Evolutionary conservation across 2,797 vertebrate genomes (phyloP), one percentile per base, ranked within the genome.

Genomic region (Tarsius wallacei): DNA sequence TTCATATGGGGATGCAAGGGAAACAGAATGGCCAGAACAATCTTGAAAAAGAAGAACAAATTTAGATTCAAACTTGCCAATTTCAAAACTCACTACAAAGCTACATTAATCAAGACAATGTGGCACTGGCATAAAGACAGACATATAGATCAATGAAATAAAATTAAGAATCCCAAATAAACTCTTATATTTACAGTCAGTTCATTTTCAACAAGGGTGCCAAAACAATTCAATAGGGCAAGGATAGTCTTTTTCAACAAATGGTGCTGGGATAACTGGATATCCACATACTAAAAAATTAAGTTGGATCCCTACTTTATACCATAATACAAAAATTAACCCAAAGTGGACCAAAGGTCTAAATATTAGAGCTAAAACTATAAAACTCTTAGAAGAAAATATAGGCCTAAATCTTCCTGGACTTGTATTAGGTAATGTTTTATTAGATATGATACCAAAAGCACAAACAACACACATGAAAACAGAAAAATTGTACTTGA

Each of bases 1-100:
- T 63, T 76, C n/a, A 28, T 55, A 81, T 36, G 33, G 15, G 70
- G 85, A 63, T 68, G 8, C 33, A 82, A 86, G 33, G 10, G 16
- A 86, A 71, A 5, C 28, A 73, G 49, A 86, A 87, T 36, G 94
- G 51, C n/a, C 74, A 84, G 88, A 91, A 84, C 1, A 76, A 90
- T 88, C 49, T 77, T 89, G 53, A 81, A 88, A 94, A 92, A 85
- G 55, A 88, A 77, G 51, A 70, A 93, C 7, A 61, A 95, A 73
- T 81, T n/a, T 85, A 73, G 14, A 76, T 10, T 70, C 76, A 83
- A 93, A 74, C 22, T 61, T 78, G 66, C 9, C 5, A 12, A 77
- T 91, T 94, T 95, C 2, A 78, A 96, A 92, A 92, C 61, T 85
- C 78, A 55, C 9, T 85, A 81, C 13, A 70, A 90, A 96, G 15